Base-by-base conservation (phyloP, 37 sponge, comb jelly and placozoan genomes). In the Agelas oroides region DNA sequence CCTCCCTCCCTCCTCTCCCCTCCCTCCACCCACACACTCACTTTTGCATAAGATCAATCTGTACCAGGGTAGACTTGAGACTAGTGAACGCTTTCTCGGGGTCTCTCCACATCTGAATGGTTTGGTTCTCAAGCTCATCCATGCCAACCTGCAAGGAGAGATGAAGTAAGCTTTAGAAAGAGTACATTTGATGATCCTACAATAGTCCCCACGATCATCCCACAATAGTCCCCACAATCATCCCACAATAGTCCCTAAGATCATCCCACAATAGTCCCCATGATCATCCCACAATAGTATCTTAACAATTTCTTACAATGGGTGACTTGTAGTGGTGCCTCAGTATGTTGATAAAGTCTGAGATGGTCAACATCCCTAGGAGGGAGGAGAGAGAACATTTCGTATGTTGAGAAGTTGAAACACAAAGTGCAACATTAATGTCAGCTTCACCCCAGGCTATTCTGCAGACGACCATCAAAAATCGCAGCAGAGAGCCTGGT, bases 281-380 rank as follows among this genome's bases (percentile, higher is more conserved):
- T n/a, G n/a, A n/a, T n/a, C n/a, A n/a, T n/a, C n/a, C n/a, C n/a
- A n/a, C n/a, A n/a, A n/a, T n/a, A n/a, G n/a, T n/a, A n/a, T n/a
- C 37, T 12, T 12, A 37, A n/a, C n/a, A n/a, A n/a, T n/a, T n/a
- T n/a, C 94, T 87, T 33, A 95, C 96, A 41, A 95, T 88, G n/a
- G 96, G 96, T 21, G 96, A 95, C 59, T 91, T 88, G 75, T 95
- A 95, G 80, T 93, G 88, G 34, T 90, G 77, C 31, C 89, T 88
- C 11, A 97, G 87, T 33, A 97, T 95, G 79, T 90, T 73, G 70
- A 97, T 95, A 87, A 97, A 97, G 68, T 97, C 98, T 14, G 98
- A 93, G 35, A 97, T 92, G 38, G 98, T 97, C 57, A 97, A 71
- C 98, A 97, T 97, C 32, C 97, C 97, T 86, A n/a, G n/a, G n/a